These are phyloP conservation scores for Pseudotriccus pelzelni DNA, from an alignment of 2,797 vertebrate genomes.

Conservation along the genomic window DNA sequence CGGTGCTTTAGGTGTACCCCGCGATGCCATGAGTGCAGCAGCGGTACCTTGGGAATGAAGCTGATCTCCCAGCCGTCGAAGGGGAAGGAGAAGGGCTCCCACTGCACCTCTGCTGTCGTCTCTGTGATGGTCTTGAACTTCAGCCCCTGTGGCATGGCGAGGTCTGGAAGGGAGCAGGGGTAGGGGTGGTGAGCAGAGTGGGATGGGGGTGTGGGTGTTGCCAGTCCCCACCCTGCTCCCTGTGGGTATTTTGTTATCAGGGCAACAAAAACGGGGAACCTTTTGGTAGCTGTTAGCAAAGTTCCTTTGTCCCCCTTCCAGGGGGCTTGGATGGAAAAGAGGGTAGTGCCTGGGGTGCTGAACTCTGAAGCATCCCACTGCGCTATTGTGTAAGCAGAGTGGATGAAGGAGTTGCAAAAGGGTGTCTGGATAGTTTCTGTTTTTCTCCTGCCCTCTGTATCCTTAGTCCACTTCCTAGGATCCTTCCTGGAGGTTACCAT, in stretches of 20 bases:
- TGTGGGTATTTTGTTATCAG: neutral
- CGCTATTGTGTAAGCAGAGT: accelerated
- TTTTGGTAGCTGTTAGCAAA: neutral
- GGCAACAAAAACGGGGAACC: neutral
- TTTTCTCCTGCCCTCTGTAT: neutral
- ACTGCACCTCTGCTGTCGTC: constrained; percentile 94
- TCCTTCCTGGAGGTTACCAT: neutral
- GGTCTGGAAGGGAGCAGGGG: constrained; percentile 82
- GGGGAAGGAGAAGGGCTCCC: constrained; percentile 92
- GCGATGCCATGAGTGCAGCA: accelerated
- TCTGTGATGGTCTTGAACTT: constrained; percentile 96
- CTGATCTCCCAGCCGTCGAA: constrained; percentile 99
- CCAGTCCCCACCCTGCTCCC: neutral
- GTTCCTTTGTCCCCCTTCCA: neutral
- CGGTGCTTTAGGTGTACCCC: accelerated
- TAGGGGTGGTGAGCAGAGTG: neutral
- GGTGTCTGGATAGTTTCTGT: neutral
- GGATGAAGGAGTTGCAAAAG: neutral
- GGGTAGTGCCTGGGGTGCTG: neutral
- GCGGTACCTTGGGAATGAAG: constrained; percentile 93
- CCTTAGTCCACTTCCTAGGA: neutral
- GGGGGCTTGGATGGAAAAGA: neutral
- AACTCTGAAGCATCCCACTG: neutral
- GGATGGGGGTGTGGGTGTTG: accelerated
- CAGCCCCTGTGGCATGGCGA: constrained; percentile 90